Evolutionary conservation across 2,113 vertebrate genomes (phyloP).

Genomic region (Cavia porcellus): DNA sequence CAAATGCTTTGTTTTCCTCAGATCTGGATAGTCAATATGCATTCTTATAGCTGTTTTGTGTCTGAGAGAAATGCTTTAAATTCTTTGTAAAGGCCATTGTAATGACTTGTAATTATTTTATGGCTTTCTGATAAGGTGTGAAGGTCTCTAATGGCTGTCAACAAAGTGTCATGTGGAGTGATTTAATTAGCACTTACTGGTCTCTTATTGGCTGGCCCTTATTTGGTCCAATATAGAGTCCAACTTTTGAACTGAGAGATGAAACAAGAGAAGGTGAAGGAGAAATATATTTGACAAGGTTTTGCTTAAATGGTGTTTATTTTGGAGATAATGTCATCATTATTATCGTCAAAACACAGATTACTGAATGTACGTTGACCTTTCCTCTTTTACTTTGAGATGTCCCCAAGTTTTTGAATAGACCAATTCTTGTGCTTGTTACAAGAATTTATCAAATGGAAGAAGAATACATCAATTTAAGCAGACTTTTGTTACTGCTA

Average conservation of each 20-base stretch:
- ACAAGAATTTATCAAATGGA: background rate
- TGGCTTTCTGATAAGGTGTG: conserved; percentile 75
- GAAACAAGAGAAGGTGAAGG: conserved; percentile 69
- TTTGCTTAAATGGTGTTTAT: conserved; percentile 68
- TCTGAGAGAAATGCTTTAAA: conserved; percentile 43
- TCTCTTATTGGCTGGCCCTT: conserved; percentile 74
- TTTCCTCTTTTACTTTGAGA: conserved; percentile 20
- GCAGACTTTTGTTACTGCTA: background rate
- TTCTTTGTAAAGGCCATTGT: conserved; percentile 64
- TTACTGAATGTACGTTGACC: background rate
- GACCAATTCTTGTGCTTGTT: background rate
- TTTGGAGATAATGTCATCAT: conserved; percentile 25
- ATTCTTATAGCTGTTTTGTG: background rate
- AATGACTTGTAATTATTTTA: conserved; percentile 79
- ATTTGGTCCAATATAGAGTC: conserved; percentile 64
- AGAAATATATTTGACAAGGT: conserved; percentile 28
- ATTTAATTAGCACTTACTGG: conserved; percentile 69
- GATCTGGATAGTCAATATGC: background rate
- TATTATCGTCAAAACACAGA: conserved; percentile 46
- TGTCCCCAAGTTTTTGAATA: background rate
- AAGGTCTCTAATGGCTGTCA: conserved; percentile 83
- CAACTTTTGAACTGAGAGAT: conserved; percentile 58
- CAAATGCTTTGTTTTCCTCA: background rate
- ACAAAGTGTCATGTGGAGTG: conserved; percentile 59
- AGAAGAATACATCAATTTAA: background rate